Evolutionary conservation across 2,797 vertebrate species (phyloP).

Genomic region (Poeciliopsis gracilis): DNA sequence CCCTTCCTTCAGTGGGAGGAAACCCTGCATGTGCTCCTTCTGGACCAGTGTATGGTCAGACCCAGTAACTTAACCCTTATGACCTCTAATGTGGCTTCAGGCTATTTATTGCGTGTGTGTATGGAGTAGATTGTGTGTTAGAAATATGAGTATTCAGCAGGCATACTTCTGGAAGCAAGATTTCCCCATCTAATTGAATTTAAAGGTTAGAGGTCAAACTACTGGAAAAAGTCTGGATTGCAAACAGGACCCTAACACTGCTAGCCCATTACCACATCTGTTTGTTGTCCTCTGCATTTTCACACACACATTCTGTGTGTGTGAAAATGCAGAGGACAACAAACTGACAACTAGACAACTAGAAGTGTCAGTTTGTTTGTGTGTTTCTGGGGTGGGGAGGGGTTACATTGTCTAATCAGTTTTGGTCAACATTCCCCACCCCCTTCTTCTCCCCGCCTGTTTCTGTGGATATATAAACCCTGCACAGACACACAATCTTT

Average conservation of each 20-base stretch:
- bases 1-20: neutral
- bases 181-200: conserved; percentile 35
- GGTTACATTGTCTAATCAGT: conserved; percentile 79
- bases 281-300: conserved; percentile 24
- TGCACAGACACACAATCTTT: conserved; percentile 83
- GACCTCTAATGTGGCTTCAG: conserved; percentile 13
- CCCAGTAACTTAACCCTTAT: conserved; percentile 30
- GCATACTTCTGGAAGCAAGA: neutral
- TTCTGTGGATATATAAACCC: conserved; percentile 86
- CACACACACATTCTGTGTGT: neutral
- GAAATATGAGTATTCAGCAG: conserved; percentile 60
- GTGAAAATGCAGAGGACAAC: no score
- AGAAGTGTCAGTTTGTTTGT: conserved; percentile 34
- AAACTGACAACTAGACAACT: no score
- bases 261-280: conserved; percentile 28
- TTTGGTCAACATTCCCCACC: conserved; percentile 78
- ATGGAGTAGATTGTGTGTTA: conserved; percentile 10
- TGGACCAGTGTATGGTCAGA: neutral
- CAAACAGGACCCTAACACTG: conserved; percentile 16
- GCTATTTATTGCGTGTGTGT: conserved; percentile 28
- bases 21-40: neutral
- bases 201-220: conserved; percentile 61
- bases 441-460: conserved; percentile 64
- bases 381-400: conserved; percentile 46
- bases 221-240: conserved; percentile 28